These are phyloP conservation scores for Spinus pinus DNA, from an alignment of 2,797 vertebrate species.

Conservation along the genomic window DNA sequence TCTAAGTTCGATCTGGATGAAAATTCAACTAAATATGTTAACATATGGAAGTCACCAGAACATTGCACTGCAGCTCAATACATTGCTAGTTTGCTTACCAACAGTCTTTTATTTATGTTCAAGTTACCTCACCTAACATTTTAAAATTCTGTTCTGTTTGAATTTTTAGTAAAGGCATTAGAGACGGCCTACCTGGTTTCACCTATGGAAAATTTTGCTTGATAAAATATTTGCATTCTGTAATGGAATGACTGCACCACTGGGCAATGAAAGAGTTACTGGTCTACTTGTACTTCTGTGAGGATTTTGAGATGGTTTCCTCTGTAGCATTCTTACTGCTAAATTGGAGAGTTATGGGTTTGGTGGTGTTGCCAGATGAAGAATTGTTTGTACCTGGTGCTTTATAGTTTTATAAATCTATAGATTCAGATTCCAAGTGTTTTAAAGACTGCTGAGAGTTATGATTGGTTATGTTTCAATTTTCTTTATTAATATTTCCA, in stretches of 20 bases:
- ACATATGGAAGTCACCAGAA: neutral
- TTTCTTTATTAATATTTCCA: neutral
- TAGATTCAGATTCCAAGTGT: neutral
- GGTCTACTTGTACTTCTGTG: neutral
- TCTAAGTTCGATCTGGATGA: neutral
- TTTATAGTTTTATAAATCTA: neutral
- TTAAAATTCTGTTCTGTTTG: neutral
- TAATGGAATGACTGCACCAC: neutral
- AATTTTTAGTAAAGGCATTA: neutral
- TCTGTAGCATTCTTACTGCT: neutral
- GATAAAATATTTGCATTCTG: neutral
- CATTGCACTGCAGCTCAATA: neutral
- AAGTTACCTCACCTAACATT: neutral
- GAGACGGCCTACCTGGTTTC: neutral
- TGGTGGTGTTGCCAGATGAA: neutral
- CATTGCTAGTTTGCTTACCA: neutral
- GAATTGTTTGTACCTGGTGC: neutral
- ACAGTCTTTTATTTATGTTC: neutral
- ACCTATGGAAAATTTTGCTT: neutral
- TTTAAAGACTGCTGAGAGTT: neutral
- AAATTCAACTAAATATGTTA: neutral
- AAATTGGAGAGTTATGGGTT: neutral
- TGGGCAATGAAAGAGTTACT: neutral
- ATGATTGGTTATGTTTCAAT: neutral
- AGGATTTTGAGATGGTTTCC: fast-evolving